Base-by-base conservation (phyloP, 1,140 invertebrate species). In the Brachionus plicatilis region DNA sequence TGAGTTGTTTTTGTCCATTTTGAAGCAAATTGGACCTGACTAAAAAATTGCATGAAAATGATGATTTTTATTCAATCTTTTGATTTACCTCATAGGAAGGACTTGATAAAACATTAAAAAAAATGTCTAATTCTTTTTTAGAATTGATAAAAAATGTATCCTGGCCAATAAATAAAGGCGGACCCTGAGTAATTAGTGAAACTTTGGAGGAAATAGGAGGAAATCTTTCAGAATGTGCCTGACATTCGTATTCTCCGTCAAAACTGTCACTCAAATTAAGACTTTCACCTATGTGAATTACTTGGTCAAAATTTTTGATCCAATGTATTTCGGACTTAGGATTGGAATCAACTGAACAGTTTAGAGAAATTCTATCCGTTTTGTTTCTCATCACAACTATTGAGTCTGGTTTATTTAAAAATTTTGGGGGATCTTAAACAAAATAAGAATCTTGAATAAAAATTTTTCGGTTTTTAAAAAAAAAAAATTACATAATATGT, bases 401-500 rank as follows among this genome's bases (percentile, higher is more conserved):
- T 14, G 72, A 47, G 3, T 76, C 72, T 50, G 72, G 72, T 3
- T 24, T 50, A 50, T 76, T 12, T 76, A 24, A 29, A 76, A 76
- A 76, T 20, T 17, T 47, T 27, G 72, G 72, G 29, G 72, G 27
- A 50, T 76, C 72, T 76, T 20, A n/a, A 75, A n/a, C 7, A 17
- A 43, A 27, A 33, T 20, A 20, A 76, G 24, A 50, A 4, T 6
- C 24, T 72, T 27, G 50, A 76, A 47, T 47, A 50, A 27, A 33
- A 50, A 27, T 47, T 17, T 37, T 37, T 27, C n/a, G 47, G 2
- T 17, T 27, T 47, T 76, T 47, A 8, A n/a, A 75, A 43, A 11
- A n/a, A 17, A 20, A 76, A n/a, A n/a, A 50, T 76, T 76, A 76
- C 72, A 76, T 76, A 47, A 27, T 14, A 76, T 76, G 47, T 50